Percentiles rank a stretch among this genome's conserved stretches.
Evolutionary conservation across 2,888 invertebrate genomes (phyloP).

Genomic region (Matsumyia berberina): DNA sequence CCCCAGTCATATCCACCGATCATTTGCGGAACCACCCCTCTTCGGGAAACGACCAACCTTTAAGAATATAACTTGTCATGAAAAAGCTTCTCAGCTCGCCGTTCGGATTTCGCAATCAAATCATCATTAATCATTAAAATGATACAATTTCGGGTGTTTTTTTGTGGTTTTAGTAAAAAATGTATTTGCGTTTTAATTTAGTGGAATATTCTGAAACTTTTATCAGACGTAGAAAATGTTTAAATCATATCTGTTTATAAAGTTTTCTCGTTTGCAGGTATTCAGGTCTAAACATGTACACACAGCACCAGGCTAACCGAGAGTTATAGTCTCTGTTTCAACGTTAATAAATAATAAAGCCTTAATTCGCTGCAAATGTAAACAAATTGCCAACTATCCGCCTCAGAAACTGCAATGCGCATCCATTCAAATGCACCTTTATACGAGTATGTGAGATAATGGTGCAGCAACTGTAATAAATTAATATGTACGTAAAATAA

Average conservation of each 20-base stretch:
- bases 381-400: conserved; percentile 54
- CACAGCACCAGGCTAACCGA: conserved; percentile 20
- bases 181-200: not conserved
- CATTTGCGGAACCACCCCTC: too few species aligned
- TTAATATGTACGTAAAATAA: conserved; percentile 30
- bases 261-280: not conserved
- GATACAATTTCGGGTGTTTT: too few species aligned
- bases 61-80: too few species aligned
- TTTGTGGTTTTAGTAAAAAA: not conserved
- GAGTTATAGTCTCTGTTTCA: conserved; percentile 29
- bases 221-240: not conserved
- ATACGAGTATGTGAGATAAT: conserved; percentile 41
- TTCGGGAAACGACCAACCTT: too few species aligned
- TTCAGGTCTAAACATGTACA: not conserved
- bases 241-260: not conserved
- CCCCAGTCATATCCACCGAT: too few species aligned
- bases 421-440: conserved; percentile 45
- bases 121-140: too few species aligned
- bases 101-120: too few species aligned
- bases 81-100: too few species aligned
- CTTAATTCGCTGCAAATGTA: conserved; percentile 49
- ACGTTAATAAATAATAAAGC: conserved; percentile 50
- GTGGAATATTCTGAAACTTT: not conserved
- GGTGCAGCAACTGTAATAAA: conserved; percentile 42
- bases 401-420: conserved; percentile 47